phyloP scores from a whole-genome alignment of 35 echinoderm and acorn worm genomes.

The Lytechinus pictus region DNA sequence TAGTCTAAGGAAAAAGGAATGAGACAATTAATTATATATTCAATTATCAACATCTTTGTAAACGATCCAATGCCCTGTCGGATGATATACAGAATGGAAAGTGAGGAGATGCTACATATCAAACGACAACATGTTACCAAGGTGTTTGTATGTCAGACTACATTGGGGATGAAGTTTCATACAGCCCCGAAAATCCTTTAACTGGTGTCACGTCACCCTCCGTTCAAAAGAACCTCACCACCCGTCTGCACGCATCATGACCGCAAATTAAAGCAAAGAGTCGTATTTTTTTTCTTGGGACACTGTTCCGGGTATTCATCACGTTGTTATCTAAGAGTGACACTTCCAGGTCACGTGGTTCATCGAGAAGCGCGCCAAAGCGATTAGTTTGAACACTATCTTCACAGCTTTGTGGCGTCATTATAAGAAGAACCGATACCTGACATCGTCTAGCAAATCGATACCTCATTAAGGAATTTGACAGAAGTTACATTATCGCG shows the following conservation, averaged over 20 bases:
- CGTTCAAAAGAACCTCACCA: too few relatives aligned
- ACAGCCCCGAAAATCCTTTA: too few relatives aligned
- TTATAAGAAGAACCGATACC: background rate
- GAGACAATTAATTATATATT: too few relatives aligned
- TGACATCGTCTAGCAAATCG: constrained; percentile 17
- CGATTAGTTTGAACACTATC: constrained; percentile 3
- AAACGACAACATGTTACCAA: too few relatives aligned
- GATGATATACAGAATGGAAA: too few relatives aligned
- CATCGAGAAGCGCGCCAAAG: background rate
- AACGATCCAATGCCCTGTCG: too few relatives aligned
- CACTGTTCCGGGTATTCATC: background rate
- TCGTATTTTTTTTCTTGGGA: background rate
- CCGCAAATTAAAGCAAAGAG: background rate
- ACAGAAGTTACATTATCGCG: constrained; percentile 12
- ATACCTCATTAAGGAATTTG: background rate
- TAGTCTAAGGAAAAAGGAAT: too few relatives aligned
- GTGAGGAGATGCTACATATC: too few relatives aligned
- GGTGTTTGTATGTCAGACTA: too few relatives aligned
- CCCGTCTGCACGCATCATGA: background rate
- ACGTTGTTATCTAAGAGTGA: constrained; percentile 10
- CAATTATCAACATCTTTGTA: too few relatives aligned
- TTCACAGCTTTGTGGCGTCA: background rate
- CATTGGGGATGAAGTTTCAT: too few relatives aligned
- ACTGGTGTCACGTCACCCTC: too few relatives aligned
- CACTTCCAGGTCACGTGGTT: background rate